phyloP scores from a whole-genome alignment of 2,888 invertebrate genomes.

The Nasonia oneida region DNA sequence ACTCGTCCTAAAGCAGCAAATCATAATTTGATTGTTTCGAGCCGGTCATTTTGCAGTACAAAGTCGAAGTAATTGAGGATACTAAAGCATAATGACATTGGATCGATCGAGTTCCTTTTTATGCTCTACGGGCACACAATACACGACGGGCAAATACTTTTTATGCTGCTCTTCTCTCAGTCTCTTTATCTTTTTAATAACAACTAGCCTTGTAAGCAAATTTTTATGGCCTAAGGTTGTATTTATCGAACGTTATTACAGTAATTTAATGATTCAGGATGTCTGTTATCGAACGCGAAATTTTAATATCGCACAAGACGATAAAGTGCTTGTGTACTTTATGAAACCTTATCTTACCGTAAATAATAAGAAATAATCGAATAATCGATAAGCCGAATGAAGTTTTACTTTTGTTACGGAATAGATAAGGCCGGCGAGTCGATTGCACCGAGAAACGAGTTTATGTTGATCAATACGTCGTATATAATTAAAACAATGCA shows the following conservation, averaged over 20 bases:
- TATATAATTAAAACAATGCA: constrained; percentile 31
- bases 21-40: constrained; percentile 61
- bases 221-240: constrained; percentile 42
- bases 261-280: constrained; percentile 44
- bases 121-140: constrained; percentile 41
- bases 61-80: constrained; percentile 62
- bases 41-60: constrained; percentile 57
- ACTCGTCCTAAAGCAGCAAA: constrained; percentile 55
- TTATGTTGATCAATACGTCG: constrained; percentile 21
- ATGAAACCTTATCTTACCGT: constrained; percentile 32
- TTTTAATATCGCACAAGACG: constrained; percentile 11
- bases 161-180: constrained; percentile 37
- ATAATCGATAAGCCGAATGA: neutral
- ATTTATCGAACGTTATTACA: constrained; percentile 43
- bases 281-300: constrained; percentile 36
- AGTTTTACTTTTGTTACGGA: constrained; percentile 15
- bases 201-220: constrained; percentile 47
- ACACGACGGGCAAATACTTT: constrained; percentile 48
- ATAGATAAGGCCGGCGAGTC: constrained; percentile 6
- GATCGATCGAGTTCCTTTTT: constrained; percentile 61
- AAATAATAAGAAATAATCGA: constrained; percentile 17
- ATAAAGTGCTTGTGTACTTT: constrained; percentile 1
- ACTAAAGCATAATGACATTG: constrained; percentile 61
- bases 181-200: constrained; percentile 48
- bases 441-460: constrained; percentile 20